Percentiles rank a stretch among this genome's conserved stretches.
Evolutionary conservation across 2,888 invertebrate genomes (phyloP).

Genomic region (Anoplius nigerrimus): DNA sequence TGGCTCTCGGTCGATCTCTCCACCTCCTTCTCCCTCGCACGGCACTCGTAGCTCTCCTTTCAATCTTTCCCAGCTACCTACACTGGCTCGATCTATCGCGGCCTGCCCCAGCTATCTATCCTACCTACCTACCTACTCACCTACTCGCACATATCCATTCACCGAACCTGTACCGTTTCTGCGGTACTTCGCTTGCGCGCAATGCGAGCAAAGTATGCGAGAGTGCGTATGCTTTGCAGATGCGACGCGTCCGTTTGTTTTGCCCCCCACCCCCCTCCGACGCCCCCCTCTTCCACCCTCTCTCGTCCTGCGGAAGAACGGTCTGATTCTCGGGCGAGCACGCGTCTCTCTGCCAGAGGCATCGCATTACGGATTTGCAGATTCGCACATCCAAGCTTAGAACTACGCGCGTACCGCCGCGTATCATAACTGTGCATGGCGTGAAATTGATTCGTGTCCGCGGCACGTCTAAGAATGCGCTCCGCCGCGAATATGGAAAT

Average conservation of each 20-base stretch:
- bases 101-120: conserved; percentile 15
- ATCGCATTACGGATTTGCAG: too few relatives aligned
- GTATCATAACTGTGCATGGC: too few relatives aligned
- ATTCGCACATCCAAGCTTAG: too few relatives aligned
- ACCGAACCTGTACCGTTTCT: conserved; percentile 57
- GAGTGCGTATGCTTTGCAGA: conserved; percentile 2
- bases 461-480: too few relatives aligned
- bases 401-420: too few relatives aligned
- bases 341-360: neutral
- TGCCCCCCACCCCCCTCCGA: too few relatives aligned
- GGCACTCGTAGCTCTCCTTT: neutral
- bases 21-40: too few relatives aligned
- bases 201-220: conserved; percentile 36
- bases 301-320: neutral
- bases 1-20: conserved; percentile 13
- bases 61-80: conserved; percentile 12
- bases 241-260: too few relatives aligned
- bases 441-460: too few relatives aligned
- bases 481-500: too few relatives aligned
- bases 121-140: conserved; percentile 61
- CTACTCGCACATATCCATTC: conserved; percentile 61
- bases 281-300: too few relatives aligned
- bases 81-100: neutral
- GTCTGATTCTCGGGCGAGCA: neutral
- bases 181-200: conserved; percentile 51